A percentile compares a stretch with the other conserved stretches of the same genome.
Evolutionary conservation across 2,113 vertebrate species (phyloP).

Genomic region (Charina bottae): DNA sequence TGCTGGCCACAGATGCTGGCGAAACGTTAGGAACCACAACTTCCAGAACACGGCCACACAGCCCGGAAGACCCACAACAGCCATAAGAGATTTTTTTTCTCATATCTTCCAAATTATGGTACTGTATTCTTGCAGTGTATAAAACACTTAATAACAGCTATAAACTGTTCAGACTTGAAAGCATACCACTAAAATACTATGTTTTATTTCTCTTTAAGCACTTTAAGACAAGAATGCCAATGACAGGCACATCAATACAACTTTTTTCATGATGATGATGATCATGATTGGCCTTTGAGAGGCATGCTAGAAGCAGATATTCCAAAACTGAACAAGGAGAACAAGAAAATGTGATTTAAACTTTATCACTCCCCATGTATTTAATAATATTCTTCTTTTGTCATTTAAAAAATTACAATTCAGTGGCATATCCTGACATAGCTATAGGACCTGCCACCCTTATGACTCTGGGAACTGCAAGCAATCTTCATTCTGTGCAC

Average conservation of each 20-base stretch:
- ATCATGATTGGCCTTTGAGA: neutral
- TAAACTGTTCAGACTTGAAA: neutral
- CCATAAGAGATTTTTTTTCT: too few species aligned
- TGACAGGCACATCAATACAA: neutral
- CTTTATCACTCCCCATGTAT: neutral
- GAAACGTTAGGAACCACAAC: too few species aligned
- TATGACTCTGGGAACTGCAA: neutral
- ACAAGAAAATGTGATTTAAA: neutral
- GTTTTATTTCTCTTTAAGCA: neutral
- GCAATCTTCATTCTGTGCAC: neutral
- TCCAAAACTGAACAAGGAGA: neutral
- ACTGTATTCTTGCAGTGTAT: neutral
- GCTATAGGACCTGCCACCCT: neutral
- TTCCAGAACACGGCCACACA: too few species aligned
- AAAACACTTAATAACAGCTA: neutral
- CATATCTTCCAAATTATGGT: neutral
- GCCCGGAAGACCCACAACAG: too few species aligned
- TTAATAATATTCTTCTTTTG: neutral
- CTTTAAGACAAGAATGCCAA: neutral
- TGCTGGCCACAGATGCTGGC: too few species aligned
- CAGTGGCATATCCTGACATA: neutral
- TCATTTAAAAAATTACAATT: neutral
- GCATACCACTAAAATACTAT: neutral
- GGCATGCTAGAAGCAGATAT: neutral
- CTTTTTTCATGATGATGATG: neutral